Base-by-base conservation (phyloP, 1,140 invertebrate genomes). In the Latrodectus geometricus region DNA sequence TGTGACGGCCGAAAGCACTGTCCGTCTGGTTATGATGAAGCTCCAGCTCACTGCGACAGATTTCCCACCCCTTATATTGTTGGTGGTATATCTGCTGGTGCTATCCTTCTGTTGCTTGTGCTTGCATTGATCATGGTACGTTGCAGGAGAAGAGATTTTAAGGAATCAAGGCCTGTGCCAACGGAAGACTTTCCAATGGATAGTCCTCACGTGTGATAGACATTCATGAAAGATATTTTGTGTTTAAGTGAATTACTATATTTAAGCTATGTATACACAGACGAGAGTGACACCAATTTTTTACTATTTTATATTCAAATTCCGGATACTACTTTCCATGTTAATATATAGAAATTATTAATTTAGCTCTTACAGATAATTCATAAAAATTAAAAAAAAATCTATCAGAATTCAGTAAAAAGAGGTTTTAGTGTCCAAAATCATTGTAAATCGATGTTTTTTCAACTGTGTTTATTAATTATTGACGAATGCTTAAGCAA, bases 21-120 rank as follows among this genome's bases (percentile, higher is more conserved):
- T 90, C 96, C 96, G 0, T 96, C 95, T 3, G 96, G 95, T 0
- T 94, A 95, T 89, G 96, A 97, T 91, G 96, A 97, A 91, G 93
- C 95, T 3, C 92, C 96, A 20, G 92, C 93, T 23, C 15, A 93
- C 93, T 81, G 93, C 94, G 88, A 88, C 20, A 68, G 83, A 20
- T 88, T 89, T 68, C 88, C 88, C 0, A 82, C 82, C 8, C 35
- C 87, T 15, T 89, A 89, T 70, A 76, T 88, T 48, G 88, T 73
- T 0, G 84, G 76, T 54, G 88, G 87, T 48, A 65, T 54, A 7
- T 74, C 84, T 35, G 87, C 73, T n/a, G 83, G 73, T 54, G 70
- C 61, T 20, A 52, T 88, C 14, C 20, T 86, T 15, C 49, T 86
- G 23, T 17, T 88, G 4, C 14, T 87, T n/a, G 77, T 74, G n/a